These are phyloP conservation scores for Diarsia rubi DNA, from an alignment of 2,888 invertebrate species.

Conservation along the genomic window DNA sequence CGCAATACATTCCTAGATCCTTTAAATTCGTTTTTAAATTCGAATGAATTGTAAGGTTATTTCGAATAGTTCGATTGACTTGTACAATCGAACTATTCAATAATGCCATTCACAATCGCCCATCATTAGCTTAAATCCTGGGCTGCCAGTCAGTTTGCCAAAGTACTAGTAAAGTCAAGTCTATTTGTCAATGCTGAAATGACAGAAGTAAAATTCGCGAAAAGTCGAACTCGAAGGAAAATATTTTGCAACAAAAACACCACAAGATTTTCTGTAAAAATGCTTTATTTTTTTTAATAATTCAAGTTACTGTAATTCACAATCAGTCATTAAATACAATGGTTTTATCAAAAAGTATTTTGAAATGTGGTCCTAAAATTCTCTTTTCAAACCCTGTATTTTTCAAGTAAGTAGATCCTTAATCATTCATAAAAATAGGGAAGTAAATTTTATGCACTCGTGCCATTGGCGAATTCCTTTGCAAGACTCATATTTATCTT, in stretches of 20 bases:
- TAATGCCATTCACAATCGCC: too few relatives aligned
- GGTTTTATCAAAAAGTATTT: slow-evolving; percentile 74
- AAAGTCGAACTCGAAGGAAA: slow-evolving; percentile 14
- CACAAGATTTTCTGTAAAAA: slow-evolving; percentile 51
- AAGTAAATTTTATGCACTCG: neutral
- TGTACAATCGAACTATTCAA: too few relatives aligned
- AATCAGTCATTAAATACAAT: slow-evolving; percentile 65
- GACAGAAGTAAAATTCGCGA: slow-evolving; percentile 15
- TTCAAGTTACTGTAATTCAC: neutral
- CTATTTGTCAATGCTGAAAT: slow-evolving; percentile 16
- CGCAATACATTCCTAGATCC: too few relatives aligned
- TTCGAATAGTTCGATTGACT: too few relatives aligned
- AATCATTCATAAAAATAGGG: neutral
- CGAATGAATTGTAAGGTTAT: too few relatives aligned
- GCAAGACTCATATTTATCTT: neutral
- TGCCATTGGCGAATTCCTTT: neutral
- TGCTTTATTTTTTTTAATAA: slow-evolving; percentile 28
- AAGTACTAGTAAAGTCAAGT: neutral
- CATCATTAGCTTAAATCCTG: too few relatives aligned
- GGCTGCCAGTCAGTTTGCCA: too few relatives aligned
- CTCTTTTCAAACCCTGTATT: slow-evolving; percentile 69
- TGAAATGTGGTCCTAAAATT: slow-evolving; percentile 65
- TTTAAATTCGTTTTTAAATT: too few relatives aligned
- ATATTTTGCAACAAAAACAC: slow-evolving; percentile 21
- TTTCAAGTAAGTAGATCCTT: slow-evolving; percentile 69